Base-by-base conservation (phyloP, 2,888 invertebrate species). In the Busseola fusca region DNA sequence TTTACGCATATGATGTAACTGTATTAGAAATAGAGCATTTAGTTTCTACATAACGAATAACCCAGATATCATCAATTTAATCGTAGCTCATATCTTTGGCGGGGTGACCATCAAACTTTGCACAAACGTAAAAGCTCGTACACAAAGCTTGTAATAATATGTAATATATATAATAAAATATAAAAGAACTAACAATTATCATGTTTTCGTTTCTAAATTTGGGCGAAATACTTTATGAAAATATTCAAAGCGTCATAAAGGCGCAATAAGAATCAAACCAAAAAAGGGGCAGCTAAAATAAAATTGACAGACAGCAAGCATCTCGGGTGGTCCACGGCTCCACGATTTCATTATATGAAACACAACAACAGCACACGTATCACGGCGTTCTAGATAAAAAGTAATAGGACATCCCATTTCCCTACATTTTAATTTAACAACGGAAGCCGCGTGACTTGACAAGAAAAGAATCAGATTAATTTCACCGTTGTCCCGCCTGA, bases 401-500 rank as follows among this genome's bases (percentile, higher is more conserved):
- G 74, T 87, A 90, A 90, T 90, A 90, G 89, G 89, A 91, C 90
- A 90, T 92, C 92, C 90, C 91, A 90, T 91, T 89, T 89, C 86
- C 87, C 86, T 80, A 90, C 88, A 87, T 92, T 93, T 93, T 92
- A 92, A 93, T 94, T 92, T 92, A 91, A 92, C 91, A 92, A 92
- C 95, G 95, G 95, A 94, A 94, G 94, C 94, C 87, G 87, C 91
- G 91, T 95, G 95, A 95, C 93, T 94, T 87, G 87, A 86, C 95
- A 89, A 88, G 91, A 94, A 93, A 91, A 90, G 86, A 89, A 91
- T 91, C 92, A 90, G 92, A 94, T 94, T 94, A 92, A 92, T 94
- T 93, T 89, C 91, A 90, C 87, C 87, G 91, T 87, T 87, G 89
- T 88, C 84, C 86, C 87, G 84, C 50, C 72, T 80, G 82, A 84